These are phyloP conservation scores for Oreochromis aureus DNA, from an alignment of 2,113 vertebrate genomes.

Conservation along the genomic window DNA sequence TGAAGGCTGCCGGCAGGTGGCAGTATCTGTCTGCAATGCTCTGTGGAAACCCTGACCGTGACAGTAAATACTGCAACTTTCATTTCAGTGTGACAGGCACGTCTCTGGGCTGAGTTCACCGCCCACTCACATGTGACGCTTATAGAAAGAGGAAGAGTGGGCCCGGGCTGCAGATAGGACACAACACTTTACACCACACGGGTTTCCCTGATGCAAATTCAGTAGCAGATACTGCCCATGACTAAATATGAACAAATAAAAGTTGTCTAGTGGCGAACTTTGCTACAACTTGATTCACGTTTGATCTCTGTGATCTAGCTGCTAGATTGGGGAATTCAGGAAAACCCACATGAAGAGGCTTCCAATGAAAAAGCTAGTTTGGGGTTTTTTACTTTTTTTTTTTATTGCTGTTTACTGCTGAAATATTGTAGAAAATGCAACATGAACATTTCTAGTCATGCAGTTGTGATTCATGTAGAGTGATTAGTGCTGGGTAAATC, in stretches of 20 bases:
- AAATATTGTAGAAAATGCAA: not conserved
- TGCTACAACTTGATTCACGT: not conserved
- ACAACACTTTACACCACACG: not conserved
- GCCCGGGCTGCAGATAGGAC: not conserved
- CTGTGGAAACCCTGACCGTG: not conserved
- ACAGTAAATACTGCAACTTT: not conserved
- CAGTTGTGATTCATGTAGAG: not conserved
- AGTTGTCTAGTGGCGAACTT: not conserved
- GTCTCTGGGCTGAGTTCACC: not conserved
- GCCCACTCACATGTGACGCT: not conserved
- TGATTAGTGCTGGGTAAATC: not conserved
- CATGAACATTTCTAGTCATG: not conserved
- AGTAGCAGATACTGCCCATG: not conserved
- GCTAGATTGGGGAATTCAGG: not conserved
- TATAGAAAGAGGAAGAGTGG: constrained; percentile 30
- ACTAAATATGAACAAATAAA: not conserved
- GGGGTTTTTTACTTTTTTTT: not conserved
- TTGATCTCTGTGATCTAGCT: not conserved
- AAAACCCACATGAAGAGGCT: not conserved
- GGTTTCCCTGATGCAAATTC: constrained; percentile 22
- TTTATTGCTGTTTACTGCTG: not conserved
- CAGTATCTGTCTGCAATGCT: not conserved
- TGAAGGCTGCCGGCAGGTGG: not conserved
- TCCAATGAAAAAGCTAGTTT: not conserved
- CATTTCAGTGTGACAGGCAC: not conserved